These are phyloP conservation scores for Sternarchorhynchus goeldii DNA, from an alignment of 2,797 vertebrate species.

Conservation along the genomic window DNA sequence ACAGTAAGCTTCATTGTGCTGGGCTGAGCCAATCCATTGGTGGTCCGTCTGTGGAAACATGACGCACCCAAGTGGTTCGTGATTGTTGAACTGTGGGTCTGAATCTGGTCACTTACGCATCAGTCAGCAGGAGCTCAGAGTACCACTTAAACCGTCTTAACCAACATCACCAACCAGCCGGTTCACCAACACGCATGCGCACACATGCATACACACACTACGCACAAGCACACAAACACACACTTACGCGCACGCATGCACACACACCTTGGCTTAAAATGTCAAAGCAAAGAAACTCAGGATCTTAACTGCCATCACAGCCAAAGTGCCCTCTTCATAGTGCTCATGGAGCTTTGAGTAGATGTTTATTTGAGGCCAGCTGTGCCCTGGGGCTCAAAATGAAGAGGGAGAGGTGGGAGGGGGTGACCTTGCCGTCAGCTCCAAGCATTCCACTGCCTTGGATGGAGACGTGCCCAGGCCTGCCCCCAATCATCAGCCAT, in stretches of 20 bases:
- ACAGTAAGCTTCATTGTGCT: too few species aligned
- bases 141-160: conserved; percentile 19
- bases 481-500: conserved; percentile 25
- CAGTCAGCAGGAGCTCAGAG: conserved; percentile 4
- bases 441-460: conserved; percentile 24
- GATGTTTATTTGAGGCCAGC: neutral
- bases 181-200: neutral
- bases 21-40: neutral
- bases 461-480: conserved; percentile 23
- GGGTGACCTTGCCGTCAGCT: conserved; percentile 18
- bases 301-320: neutral
- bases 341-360: too few species aligned
- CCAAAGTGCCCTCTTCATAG: too few species aligned
- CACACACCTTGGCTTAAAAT: neutral
- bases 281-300: neutral
- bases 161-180: conserved; percentile 1
- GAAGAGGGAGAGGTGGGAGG: neutral
- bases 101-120: conserved; percentile 21
- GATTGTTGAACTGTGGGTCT: neutral
- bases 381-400: neutral
- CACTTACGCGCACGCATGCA: neutral
- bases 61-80: neutral
- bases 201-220: neutral
- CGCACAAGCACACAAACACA: neutral
- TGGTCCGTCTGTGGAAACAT: neutral